Conservation (phyloP, 2,888 invertebrate genomes). For the Lasioglossum malachurum region DNA sequence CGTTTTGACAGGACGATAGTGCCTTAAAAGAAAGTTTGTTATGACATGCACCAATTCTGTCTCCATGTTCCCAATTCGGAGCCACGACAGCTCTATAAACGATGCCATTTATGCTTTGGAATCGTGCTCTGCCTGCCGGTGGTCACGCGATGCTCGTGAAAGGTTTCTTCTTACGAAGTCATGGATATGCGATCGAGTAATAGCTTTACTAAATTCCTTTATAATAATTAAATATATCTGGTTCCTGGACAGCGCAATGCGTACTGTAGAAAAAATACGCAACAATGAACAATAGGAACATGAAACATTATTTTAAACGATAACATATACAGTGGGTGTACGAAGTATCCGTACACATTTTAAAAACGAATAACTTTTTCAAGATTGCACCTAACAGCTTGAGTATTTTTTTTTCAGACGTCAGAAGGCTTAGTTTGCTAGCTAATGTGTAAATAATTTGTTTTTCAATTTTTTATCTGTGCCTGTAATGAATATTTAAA, state of each 20-base stretch:
- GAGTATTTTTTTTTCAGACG: too few species aligned
- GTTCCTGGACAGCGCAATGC: background rate
- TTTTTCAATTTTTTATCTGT: too few species aligned
- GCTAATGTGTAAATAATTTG: too few species aligned
- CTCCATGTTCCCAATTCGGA: constrained; percentile 33
- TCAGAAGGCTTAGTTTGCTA: too few species aligned
- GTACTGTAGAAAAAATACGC: background rate
- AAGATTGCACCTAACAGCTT: too few species aligned
- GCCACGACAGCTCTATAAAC: constrained; percentile 18
- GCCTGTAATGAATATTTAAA: too few species aligned
- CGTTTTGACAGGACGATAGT: background rate
- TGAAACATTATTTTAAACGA: too few species aligned
- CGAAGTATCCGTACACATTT: too few species aligned
- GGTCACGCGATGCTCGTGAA: constrained; percentile 42
- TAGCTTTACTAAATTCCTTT: background rate
- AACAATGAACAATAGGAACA: background rate
- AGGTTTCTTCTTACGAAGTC: constrained; percentile 46
- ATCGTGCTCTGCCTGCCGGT: constrained; percentile 6
- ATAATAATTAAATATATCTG: background rate
- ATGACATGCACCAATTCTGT: constrained; percentile 36
- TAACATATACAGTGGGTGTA: too few species aligned
- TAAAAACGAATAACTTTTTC: too few species aligned
- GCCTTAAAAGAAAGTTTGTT: constrained; percentile 24
- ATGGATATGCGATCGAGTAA: background rate
- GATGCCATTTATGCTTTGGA: constrained; percentile 35